Evolutionary conservation across 2,888 invertebrate genomes (phyloP), one percentile per base, ranked within the genome.

Genomic region (Anoplius nigerrimus): DNA sequence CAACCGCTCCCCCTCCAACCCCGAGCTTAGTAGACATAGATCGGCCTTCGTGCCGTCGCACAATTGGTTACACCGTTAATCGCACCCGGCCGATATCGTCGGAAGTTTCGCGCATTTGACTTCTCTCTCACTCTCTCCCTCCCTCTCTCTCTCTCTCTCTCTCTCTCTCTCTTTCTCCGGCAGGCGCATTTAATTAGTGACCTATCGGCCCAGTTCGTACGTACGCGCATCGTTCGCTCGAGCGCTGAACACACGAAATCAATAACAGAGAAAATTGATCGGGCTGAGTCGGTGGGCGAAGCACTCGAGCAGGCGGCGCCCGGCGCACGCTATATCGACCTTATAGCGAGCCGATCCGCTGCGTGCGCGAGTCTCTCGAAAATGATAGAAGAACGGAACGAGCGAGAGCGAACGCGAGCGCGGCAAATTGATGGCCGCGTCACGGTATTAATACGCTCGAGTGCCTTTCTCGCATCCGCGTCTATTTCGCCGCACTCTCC

Each of bases 341-440:
- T 45, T n/a, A n/a, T n/a, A n/a, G n/a, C 24, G 11, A 13, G 34
- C 34, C 34, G 11, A 34, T 8, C n/a, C 34, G 34, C 34, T 42
- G 42, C 16, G 48, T 48, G 16, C 15, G 18, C 11, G 11, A 34
- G 34, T 34, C 34, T 6, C 34, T 34, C 13, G 8, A 16, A 16
- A 53, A 51, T 56, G 21, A 48, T 52, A 43, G 27, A 57, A 24
- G 43, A 20, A 34, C 13, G 43, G 34, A 22, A 24, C 63, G 58
- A 27, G 53, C 53, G 48, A 53, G 60, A 59, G 69, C 16, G 68
- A 55, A 63, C 45, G 53, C 18, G 69, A 70, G 72, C 56, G 62
- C 63, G 67, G 71, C 72, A 81, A 82, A 83, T 80, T 79, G 74
- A 79, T 76, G 80, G 80, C 77, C 77, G 73, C 75, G 70, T 76